These are phyloP conservation scores for Eupsilia transversa DNA, from an alignment of 2,888 invertebrate genomes.

Conservation along the genomic window DNA sequence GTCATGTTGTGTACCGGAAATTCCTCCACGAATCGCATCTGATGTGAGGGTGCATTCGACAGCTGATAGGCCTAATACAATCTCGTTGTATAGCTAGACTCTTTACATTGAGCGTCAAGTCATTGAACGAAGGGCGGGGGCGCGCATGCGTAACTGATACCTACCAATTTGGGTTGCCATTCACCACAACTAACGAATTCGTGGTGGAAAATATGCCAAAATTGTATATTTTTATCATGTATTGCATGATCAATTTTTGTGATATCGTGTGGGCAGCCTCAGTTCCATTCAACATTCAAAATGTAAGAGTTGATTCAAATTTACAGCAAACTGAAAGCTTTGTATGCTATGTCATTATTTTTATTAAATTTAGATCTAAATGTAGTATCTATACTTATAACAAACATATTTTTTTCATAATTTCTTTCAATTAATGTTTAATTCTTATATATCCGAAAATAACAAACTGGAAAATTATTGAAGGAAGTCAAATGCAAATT, in stretches of 20 bases:
- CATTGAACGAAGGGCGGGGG: conserved; percentile 87
- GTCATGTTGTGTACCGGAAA: conserved; percentile 36
- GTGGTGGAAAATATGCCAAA: conserved; percentile 60
- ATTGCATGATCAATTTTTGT: background rate
- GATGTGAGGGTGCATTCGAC: conserved; percentile 58
- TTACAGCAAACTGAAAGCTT: background rate
- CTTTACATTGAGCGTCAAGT: conserved; percentile 75
- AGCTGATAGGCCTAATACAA: conserved; percentile 67
- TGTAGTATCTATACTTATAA: no score
- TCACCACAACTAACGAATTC: conserved; percentile 22
- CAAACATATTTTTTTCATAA: no score
- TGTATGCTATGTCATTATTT: conserved; percentile 1
- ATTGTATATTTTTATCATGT: conserved; percentile 11
- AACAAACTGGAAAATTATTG: no score
- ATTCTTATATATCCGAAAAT: no score
- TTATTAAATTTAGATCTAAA: background rate
- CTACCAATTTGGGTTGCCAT: conserved; percentile 73
- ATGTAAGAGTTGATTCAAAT: background rate
- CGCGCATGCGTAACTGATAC: conserved; percentile 80
- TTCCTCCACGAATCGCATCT: conserved; percentile 49
- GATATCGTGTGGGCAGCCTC: conserved; percentile 1
- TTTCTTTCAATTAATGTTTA: no score
- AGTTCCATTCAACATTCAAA: conserved; percentile 1
- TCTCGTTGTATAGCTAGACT: conserved; percentile 63
- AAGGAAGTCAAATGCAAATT: no score